Percentiles rank a stretch among this genome's conserved stretches.
Conservation (phyloP, 2,888 invertebrate species). For the Teleogryllus oceanicus region DNA sequence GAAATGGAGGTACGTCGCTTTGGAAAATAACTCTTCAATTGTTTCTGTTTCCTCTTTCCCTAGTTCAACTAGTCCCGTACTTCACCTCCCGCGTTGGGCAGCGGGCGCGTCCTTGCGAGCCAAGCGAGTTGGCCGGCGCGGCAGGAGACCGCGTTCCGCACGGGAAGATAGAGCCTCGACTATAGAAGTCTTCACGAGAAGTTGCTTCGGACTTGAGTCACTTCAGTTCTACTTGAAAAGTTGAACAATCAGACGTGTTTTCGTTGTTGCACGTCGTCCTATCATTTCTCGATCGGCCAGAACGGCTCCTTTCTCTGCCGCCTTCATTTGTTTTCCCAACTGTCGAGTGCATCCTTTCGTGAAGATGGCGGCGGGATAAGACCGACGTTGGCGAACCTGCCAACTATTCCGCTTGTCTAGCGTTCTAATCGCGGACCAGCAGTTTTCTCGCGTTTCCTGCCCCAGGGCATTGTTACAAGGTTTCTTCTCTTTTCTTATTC, state of each 20-base stretch:
- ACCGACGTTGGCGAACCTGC: not conserved
- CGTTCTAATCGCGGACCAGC: conserved; percentile 2
- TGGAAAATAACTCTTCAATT: too few relatives aligned
- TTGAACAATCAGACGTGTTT: conserved; percentile 10
- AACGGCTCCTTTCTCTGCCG: not conserved
- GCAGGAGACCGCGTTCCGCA: not conserved
- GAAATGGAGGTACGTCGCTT: too few relatives aligned
- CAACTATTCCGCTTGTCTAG: not conserved
- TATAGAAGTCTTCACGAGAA: conserved; percentile 3
- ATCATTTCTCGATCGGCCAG: conserved; percentile 6
- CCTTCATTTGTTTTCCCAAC: not conserved
- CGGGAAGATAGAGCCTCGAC: not conserved
- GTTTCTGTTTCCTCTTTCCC: too few relatives aligned
- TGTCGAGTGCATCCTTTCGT: conserved; percentile 18
- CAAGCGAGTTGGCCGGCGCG: not conserved
- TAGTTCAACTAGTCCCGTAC: not conserved
- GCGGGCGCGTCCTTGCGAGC: not conserved
- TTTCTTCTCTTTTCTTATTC: not conserved
- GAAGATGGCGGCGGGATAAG: not conserved
- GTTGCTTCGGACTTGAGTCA: not conserved
- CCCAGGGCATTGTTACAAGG: not conserved
- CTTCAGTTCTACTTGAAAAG: conserved; percentile 8
- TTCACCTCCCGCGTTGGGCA: not conserved
- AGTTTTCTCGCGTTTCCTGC: not conserved
- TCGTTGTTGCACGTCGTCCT: not conserved